Evolutionary conservation across 2,113 vertebrate species (phyloP), one percentile per base, ranked within the genome.

Genomic region (Stictonetta naevosa): DNA sequence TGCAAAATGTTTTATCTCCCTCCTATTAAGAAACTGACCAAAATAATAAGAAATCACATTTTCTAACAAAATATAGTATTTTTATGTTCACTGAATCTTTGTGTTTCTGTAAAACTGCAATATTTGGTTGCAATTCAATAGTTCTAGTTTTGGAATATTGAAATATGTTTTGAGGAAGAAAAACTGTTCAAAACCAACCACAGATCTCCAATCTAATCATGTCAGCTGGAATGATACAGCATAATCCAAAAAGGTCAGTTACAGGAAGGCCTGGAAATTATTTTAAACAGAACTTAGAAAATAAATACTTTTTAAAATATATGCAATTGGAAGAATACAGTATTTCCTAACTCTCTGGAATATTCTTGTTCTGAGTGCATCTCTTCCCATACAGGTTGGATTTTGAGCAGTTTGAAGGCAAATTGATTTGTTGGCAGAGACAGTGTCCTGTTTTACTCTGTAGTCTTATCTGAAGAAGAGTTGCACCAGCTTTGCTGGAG

Each of bases 371-470:
- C 3, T 34, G 72, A 38, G 10, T 14, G 1, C 10, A 58, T 16
- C 36, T 40, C 62, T 63, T 26, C 23, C 23, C 10, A 26, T 38
- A 63, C 36, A 63, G 62, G 10, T 19, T 13, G 9, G 3, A 25
- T 68, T 86, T 80, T 64, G 11, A 58, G 28, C 89, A 81, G 74
- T 2, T 0, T 18, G 22, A 83, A 33, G 3, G 13, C 13, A 71
- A 83, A 88, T 13, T 23, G 16, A 26, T 83, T 66, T 83, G 1
- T 23, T 4, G 59, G 42, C 26, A 75, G 28, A 76, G 9, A 10
- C 0, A 20, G 1, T 23, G 5, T 31, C 6, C 19, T 33, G 11
- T 33, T 77, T 73, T 48, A 69, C 0, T 1, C 14, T 34, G 11
- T 10, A 68, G 11, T 17, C 25, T 64, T 73, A 40, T 21, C 26